These are phyloP conservation scores for Campopleginae sp. DNA, from an alignment of 2,888 invertebrate species.

Conservation along the genomic window DNA sequence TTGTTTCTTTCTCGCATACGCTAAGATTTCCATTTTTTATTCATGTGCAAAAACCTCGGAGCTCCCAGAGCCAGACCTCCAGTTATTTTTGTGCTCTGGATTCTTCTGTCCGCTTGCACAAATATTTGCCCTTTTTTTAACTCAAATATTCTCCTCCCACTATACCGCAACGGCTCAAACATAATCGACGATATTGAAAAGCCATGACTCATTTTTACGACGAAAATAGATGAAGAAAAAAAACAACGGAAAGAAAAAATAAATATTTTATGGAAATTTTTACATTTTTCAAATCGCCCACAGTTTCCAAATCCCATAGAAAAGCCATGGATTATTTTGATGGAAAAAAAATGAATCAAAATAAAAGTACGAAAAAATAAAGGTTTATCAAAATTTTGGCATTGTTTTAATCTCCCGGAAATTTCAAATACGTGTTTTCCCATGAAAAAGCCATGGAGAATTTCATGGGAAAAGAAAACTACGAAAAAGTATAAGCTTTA, in stretches of 20 bases:
- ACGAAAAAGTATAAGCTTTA: not conserved
- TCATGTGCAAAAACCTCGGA: not conserved
- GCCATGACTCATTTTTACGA: not conserved
- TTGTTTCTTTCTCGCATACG: not conserved
- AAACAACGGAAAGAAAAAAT: not conserved
- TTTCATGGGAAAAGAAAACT: not conserved
- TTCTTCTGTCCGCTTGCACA: not conserved
- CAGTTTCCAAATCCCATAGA: not conserved
- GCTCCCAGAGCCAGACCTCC: not conserved
- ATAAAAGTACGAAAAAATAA: not conserved
- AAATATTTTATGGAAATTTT: not conserved
- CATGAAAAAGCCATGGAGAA: too few relatives aligned
- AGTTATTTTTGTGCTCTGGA: not conserved
- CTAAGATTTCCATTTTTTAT: not conserved
- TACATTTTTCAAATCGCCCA: not conserved
- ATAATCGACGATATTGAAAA: conserved; percentile 6
- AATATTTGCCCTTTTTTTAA: not conserved
- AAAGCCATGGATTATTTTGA: too few relatives aligned
- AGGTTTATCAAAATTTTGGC: not conserved
- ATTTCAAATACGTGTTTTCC: not conserved
- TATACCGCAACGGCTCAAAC: not conserved
- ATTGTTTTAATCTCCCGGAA: not conserved
- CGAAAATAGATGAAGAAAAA: not conserved
- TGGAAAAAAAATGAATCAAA: too few relatives aligned
- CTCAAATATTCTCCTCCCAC: not conserved